Evolutionary conservation across 2,113 vertebrate species (phyloP).

Genomic region (Synodontis membranacea): DNA sequence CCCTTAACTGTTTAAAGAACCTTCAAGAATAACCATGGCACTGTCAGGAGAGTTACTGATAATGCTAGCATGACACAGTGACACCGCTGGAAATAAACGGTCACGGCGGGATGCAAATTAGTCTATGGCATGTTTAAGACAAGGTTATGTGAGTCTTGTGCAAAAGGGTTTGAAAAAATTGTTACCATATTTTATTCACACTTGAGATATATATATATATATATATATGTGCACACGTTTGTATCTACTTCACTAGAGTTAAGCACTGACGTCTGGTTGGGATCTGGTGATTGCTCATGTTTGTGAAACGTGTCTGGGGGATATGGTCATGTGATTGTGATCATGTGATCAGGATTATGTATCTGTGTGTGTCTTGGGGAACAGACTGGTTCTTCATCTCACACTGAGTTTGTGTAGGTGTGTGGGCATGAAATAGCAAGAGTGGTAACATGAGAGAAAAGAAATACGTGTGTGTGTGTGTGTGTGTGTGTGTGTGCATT

Average conservation of each 20-base stretch:
- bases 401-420: constrained; percentile 11
- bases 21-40: neutral
- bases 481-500: neutral
- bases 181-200: neutral
- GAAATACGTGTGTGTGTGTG: neutral
- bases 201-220: no score
- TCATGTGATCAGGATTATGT: neutral
- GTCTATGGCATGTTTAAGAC: neutral
- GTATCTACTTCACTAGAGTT: neutral
- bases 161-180: neutral
- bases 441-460: neutral
- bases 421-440: neutral
- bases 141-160: neutral
- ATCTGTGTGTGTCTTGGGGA: neutral
- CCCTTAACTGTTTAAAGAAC: neutral
- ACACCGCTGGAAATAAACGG: neutral
- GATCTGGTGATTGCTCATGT: neutral
- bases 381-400: neutral
- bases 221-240: neutral
- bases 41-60: neutral
- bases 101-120: neutral
- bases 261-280: neutral
- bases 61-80: neutral
- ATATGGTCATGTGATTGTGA: constrained; percentile 15
- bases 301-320: neutral